Evolutionary conservation across 2,113 vertebrate species (phyloP), one percentile per base, ranked within the genome.

Genomic region (Amazona vittata): DNA sequence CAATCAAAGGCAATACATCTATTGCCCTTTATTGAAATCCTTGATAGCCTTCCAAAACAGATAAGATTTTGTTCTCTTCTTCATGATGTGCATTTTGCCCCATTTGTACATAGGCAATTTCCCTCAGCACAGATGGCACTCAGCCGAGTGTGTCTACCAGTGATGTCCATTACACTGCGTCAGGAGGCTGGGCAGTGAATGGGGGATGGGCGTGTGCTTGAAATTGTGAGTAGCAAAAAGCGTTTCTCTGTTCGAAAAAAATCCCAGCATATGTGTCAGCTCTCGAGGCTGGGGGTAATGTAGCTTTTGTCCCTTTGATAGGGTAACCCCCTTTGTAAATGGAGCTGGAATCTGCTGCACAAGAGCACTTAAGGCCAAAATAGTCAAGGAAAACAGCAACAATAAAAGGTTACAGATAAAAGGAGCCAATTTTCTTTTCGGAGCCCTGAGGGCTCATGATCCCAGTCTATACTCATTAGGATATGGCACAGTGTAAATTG

Each of bases 311-410:
- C 39, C 73, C 76, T 80, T 75, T 63, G 26, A 59, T 53, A 57
- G 57, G n/a, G 44, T 49, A 46, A 37, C 43, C 41, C 28, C 31
- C 25, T 93, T 43, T 69, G 71, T 46, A 85, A 91, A 83, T 22
- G 44, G 55, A 94, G 55, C 53, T 96, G 91, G 78, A 71, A 73
- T 65, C 55, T 53, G 59, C 35, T 65, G 65, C 53, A 63, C 79
- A 55, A 78, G 83, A 92, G 49, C 90, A 88, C 74, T 96, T 95
- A 74, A 87, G 77, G 70, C 55, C 55, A 59, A 90, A 89, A 69
- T n/a, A 82, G 79, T 57, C 69, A 84, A 65, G 71, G 84, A 73
- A 89, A 90, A 60, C 64, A 80, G 84, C 65, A 90, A 37, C 76
- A 92, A 55, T 74, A 81, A 83, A 95, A 83, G 70, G 44, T 85